These are phyloP conservation scores for Trogon surrucura DNA, from an alignment of 2,113 vertebrate species.

Conservation along the genomic window DNA sequence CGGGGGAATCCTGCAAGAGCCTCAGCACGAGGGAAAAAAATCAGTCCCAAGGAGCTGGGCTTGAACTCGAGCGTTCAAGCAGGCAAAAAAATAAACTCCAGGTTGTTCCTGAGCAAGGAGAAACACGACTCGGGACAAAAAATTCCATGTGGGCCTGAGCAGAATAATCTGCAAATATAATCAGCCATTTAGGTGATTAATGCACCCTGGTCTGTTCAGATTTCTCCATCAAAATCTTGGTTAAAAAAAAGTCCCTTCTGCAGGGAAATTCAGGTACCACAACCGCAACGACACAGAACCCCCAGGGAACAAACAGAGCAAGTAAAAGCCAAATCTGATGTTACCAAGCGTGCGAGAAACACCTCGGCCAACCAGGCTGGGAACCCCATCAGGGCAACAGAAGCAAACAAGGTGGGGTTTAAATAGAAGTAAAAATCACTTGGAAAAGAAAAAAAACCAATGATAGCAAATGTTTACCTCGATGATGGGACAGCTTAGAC, in stretches of 20 bases:
- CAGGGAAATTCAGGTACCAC: neutral
- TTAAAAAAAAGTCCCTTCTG: neutral
- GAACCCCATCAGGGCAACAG: neutral
- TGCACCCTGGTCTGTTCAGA: neutral
- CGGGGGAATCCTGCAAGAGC: rapidly evolving
- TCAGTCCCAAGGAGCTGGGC: neutral
- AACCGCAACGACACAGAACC: neutral
- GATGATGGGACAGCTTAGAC: neutral
- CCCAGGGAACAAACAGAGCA: neutral
- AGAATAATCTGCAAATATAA: conserved; percentile 29
- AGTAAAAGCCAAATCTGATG: neutral
- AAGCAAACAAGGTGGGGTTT: conserved; percentile 15
- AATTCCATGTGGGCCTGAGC: neutral
- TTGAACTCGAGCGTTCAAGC: neutral
- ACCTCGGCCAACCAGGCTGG: neutral
- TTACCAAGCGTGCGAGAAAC: neutral
- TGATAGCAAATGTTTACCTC: neutral
- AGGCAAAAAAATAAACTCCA: neutral
- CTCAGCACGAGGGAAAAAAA: neutral
- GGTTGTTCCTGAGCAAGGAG: neutral
- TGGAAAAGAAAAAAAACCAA: conserved; percentile 2
- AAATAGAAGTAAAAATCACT: conserved; percentile 35
- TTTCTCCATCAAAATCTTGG: neutral
- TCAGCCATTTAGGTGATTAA: neutral
- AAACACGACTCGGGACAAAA: neutral